Conservation (phyloP, 2,888 invertebrate genomes). For the Bombyx huttoni region DNA sequence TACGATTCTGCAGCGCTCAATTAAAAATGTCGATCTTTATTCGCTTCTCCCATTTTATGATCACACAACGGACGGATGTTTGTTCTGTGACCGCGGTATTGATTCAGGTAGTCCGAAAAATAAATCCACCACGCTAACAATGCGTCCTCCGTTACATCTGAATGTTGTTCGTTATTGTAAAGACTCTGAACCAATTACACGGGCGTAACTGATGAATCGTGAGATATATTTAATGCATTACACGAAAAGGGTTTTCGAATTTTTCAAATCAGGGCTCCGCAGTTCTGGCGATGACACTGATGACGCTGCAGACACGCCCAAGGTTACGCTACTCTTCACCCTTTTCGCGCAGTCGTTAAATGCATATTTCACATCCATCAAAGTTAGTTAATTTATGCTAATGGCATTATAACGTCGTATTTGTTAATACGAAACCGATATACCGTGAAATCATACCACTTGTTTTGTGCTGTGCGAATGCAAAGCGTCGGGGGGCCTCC, state of each 20-base stretch:
- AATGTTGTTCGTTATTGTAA: slow-evolving; percentile 39
- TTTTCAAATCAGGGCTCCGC: slow-evolving; percentile 41
- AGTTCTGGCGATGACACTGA: slow-evolving; percentile 21
- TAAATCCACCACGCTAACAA: slow-evolving; percentile 60
- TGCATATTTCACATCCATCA: slow-evolving; percentile 53
- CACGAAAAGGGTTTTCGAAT: slow-evolving; percentile 31
- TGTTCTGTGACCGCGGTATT: slow-evolving; percentile 54
- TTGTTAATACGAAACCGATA: slow-evolving; percentile 5
- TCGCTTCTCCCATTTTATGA: slow-evolving; percentile 41
- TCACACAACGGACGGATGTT: slow-evolving; percentile 52
- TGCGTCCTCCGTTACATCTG: slow-evolving; percentile 22
- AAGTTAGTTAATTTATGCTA: slow-evolving; percentile 28
- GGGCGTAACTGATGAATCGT: slow-evolving; percentile 22
- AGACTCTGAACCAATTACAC: slow-evolving; percentile 39
- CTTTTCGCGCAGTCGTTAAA: slow-evolving; percentile 53
- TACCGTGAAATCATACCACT: slow-evolving; percentile 38
- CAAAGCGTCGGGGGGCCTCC: slow-evolving; percentile 63
- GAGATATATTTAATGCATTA: slow-evolving; percentile 20
- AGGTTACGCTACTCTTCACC: slow-evolving; percentile 30
- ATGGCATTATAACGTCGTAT: slow-evolving; percentile 18
- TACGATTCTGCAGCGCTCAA: slow-evolving; percentile 47
- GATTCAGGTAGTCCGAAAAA: slow-evolving; percentile 59
- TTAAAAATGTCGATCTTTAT: slow-evolving; percentile 46
- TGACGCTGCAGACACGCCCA: slow-evolving; percentile 48
- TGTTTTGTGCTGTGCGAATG: slow-evolving; percentile 34